Conservation (phyloP, 2,797 vertebrate genomes). For the Acipenser ruthenus region DNA sequence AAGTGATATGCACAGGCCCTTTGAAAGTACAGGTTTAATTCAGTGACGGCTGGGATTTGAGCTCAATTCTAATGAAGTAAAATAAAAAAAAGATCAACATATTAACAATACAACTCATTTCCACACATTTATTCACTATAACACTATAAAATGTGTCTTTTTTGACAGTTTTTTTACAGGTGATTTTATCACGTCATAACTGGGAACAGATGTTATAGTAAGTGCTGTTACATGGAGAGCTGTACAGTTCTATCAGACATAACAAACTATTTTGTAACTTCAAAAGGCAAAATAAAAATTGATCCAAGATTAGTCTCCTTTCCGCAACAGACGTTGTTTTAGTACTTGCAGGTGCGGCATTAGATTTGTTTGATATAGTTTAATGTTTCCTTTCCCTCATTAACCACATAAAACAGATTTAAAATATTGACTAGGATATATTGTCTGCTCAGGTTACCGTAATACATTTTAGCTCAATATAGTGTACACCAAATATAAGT, state of each 20-base stretch:
- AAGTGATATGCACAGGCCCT: no score
- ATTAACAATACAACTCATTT: no score
- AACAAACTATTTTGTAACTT: background rate
- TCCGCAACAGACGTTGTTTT: background rate
- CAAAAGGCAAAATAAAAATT: slow-evolving; percentile 1
- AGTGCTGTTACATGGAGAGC: background rate
- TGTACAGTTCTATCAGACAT: slow-evolving; percentile 1
- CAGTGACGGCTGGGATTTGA: no score
- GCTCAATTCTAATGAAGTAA: no score
- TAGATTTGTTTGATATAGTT: background rate
- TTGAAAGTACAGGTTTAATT: no score
- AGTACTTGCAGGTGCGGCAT: background rate
- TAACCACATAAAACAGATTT: background rate
- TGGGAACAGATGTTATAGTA: slow-evolving; percentile 32
- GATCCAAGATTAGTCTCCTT: background rate
- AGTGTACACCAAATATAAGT: no score
- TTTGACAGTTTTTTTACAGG: slow-evolving; percentile 24
- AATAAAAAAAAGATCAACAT: no score
- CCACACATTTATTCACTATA: no score
- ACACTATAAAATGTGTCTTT: background rate
- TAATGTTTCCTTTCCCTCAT: background rate
- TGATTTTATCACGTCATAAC: slow-evolving; percentile 34
- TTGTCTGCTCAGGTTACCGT: no score
- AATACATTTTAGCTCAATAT: no score
- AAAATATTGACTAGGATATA: no score